Evolutionary conservation across 2,797 vertebrate genomes (phyloP), one percentile per base, ranked within the genome.

Genomic region (Hippoglossus hippoglossus): DNA sequence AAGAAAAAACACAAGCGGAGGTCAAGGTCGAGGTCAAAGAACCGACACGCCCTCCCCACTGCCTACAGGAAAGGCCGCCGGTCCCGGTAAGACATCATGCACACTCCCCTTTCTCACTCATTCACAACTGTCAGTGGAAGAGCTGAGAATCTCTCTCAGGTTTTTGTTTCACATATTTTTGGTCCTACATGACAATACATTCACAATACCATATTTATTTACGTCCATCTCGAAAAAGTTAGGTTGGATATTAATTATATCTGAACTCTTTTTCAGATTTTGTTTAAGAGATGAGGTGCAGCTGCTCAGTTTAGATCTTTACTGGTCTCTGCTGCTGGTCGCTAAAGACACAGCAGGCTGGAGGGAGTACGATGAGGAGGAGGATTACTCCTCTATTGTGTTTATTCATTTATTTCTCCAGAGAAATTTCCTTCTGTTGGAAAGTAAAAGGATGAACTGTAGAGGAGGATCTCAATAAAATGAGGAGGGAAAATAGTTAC

Each of bases 1-100:
- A 98, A 96, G 85, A 98, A 98, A 79, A 99, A 97, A 77, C 96
- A 96, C 88, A 99, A 96, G 90, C 96, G 95, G 64, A 94, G 96
- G 52, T 97, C 96, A 6, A 92, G 95, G 54, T 98, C 96, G 0
- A 94, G 90, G 3, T 95, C 96, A 52, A 96, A 97, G 93, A 95
- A 87, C 73, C 97, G 96, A 93, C 97, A 97, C 74, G 90, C 96
- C 1, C 96, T 99, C 59, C 97, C 98, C 87, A 99, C 95, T 75
- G 96, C 98, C 75, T 99, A 98, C 91, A 95, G 96, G 87, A 96
- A 94, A 47, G 89, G 94, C 24, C 95, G 95, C 74, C 95, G 95
- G 81, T 96, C 97, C 67, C 96, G 97, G 97, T 99, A 92, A 89
- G 90, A 72, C 7, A 12, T 26, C 4, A 2, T 4, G 4, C 15